phyloP scores from a whole-genome alignment of 2,888 invertebrate species.

The Drosophila paramelanica region DNA sequence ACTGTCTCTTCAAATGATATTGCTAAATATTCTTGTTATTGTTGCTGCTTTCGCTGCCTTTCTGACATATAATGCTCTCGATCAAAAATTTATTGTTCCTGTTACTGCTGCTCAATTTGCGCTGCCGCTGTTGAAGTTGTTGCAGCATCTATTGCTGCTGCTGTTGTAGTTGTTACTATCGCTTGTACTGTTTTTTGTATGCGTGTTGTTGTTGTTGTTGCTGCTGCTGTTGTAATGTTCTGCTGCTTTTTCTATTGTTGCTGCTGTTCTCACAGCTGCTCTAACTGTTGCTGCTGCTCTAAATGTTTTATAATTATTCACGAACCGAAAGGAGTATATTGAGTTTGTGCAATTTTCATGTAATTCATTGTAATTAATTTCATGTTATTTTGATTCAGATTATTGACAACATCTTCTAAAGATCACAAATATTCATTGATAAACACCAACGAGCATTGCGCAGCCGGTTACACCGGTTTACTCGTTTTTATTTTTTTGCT shows the following conservation, averaged over 20 bases:
- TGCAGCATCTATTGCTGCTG: neutral
- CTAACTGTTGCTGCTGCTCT: neutral
- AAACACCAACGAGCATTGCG: neutral
- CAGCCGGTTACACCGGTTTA: neutral
- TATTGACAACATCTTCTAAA: too few relatives aligned
- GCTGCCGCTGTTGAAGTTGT: neutral
- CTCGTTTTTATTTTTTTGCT: neutral
- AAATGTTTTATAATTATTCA: too few relatives aligned
- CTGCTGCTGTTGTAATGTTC: neutral
- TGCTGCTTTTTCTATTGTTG: slow-evolving; percentile 4
- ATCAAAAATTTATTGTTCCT: neutral
- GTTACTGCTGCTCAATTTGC: neutral
- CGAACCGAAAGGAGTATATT: too few relatives aligned
- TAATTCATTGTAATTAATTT: too few relatives aligned
- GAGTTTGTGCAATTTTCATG: too few relatives aligned
- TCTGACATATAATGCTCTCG: neutral
- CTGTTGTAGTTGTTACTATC: too few relatives aligned
- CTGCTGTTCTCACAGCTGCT: neutral
- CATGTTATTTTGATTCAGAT: too few relatives aligned
- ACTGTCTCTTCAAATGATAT: neutral
- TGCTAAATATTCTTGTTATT: neutral
- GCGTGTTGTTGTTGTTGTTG: neutral
- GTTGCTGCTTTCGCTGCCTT: neutral
- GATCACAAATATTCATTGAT: too few relatives aligned
- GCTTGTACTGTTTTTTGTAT: too few relatives aligned